phyloP scores from a whole-genome alignment of 2,888 invertebrate genomes.

The Crepidodera aurea region DNA sequence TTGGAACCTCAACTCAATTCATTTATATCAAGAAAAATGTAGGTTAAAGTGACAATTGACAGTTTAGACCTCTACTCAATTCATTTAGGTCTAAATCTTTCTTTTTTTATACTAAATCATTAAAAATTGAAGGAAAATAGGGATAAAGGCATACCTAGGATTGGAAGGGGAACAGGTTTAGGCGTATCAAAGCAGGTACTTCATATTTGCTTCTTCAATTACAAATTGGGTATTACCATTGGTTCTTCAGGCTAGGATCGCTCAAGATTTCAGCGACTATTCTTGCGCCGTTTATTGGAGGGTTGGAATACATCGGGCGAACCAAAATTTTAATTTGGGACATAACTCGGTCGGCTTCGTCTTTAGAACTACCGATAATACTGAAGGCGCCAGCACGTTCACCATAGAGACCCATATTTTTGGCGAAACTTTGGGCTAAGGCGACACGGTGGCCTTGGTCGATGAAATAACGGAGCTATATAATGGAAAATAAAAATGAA shows the following conservation, averaged over 20 bases:
- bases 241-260: conserved; percentile 70
- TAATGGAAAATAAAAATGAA: too few species aligned
- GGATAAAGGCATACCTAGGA: not conserved
- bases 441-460: conserved; percentile 87
- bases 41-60: too few species aligned
- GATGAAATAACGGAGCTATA: conserved; percentile 77
- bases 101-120: too few species aligned
- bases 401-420: conserved; percentile 95
- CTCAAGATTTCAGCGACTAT: conserved; percentile 87
- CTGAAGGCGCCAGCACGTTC: conserved; percentile 94
- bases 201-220: too few species aligned
- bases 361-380: conserved; percentile 75
- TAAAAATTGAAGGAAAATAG: too few species aligned
- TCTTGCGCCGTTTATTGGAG: conserved; percentile 92
- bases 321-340: conserved; percentile 96
- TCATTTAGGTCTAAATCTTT: too few species aligned
- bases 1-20: too few species aligned
- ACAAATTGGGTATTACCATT: conserved; percentile 68
- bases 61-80: too few species aligned
- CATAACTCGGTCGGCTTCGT: conserved; percentile 84
- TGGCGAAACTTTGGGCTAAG: conserved; percentile 94
- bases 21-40: too few species aligned
- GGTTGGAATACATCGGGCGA: conserved; percentile 96
- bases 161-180: not conserved
- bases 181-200: not conserved